Evolutionary conservation across 2,113 vertebrate genomes (phyloP).

Genomic region (Hypomesus transpacificus): DNA sequence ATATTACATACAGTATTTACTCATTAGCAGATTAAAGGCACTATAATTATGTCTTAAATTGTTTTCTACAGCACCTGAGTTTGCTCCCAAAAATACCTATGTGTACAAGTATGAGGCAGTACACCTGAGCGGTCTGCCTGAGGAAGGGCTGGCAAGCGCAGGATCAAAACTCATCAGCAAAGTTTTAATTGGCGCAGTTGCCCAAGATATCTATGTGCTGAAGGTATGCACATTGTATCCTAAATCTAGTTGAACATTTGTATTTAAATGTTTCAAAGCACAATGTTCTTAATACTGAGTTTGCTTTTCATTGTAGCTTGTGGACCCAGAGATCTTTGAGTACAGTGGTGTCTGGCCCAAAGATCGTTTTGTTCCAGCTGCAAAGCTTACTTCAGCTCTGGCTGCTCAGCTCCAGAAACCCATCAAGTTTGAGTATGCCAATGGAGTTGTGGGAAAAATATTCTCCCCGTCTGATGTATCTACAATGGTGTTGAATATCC

Average conservation of each 20-base stretch:
- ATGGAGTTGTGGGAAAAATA: conserved; percentile 69
- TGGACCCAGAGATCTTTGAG: conserved; percentile 62
- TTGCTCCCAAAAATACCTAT: conserved; percentile 61
- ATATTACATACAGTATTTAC: neutral
- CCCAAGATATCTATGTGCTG: conserved; percentile 52
- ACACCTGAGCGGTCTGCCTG: conserved; percentile 75
- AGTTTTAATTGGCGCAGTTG: conserved; percentile 63
- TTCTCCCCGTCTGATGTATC: conserved; percentile 65
- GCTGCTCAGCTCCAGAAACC: conserved; percentile 61
- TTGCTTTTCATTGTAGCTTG: conserved; percentile 56
- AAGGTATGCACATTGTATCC: conserved; percentile 61
- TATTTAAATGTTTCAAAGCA: neutral
- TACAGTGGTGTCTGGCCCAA: conserved; percentile 73
- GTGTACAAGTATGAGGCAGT: conserved; percentile 75
- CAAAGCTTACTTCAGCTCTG: conserved; percentile 65
- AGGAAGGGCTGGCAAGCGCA: conserved; percentile 67
- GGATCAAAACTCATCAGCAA: conserved; percentile 72
- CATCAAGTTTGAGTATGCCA: conserved; percentile 76
- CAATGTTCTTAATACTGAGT: neutral
- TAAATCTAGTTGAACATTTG: no score
- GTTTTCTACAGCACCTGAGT: conserved; percentile 67
- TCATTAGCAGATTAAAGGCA: neutral
- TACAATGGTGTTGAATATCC: conserved; percentile 68
- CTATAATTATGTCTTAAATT: neutral
- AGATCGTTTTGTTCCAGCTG: conserved; percentile 59